These are phyloP conservation scores for Pituophis catenifer DNA, from an alignment of 2,113 vertebrate species.

Conservation along the genomic window DNA sequence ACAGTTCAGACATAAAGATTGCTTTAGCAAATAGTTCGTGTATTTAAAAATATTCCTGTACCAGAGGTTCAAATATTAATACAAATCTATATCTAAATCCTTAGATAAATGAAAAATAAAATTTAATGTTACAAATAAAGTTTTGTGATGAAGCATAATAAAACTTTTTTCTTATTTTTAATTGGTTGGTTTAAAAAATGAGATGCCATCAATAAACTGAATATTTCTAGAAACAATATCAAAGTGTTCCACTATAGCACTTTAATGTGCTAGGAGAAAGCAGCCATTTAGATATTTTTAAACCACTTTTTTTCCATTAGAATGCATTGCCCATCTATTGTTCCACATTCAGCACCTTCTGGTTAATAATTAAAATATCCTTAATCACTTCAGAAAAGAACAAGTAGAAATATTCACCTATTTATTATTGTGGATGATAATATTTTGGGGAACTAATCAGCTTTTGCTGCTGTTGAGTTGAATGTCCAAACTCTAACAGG, in stretches of 20 bases:
- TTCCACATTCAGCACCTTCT: neutral
- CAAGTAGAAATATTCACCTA: neutral
- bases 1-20: neutral
- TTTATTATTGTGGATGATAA: neutral
- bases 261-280: neutral
- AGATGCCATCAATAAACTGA: neutral
- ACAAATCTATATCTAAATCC: neutral
- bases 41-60: neutral
- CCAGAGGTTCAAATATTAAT: neutral
- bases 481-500: neutral
- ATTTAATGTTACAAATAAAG: neutral
- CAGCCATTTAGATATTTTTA: neutral
- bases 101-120: neutral
- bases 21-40: neutral
- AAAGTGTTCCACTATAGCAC: neutral
- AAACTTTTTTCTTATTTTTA: neutral
- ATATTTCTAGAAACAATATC: neutral
- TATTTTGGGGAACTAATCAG: neutral
- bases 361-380: neutral
- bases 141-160: neutral
- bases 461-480: neutral
- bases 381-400: neutral
- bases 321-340: neutral
- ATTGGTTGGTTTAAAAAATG: neutral
- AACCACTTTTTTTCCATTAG: slow-evolving; percentile 1